Evolutionary conservation across 2,888 invertebrate genomes (phyloP).

Genomic region (Microplitis manilae): DNA sequence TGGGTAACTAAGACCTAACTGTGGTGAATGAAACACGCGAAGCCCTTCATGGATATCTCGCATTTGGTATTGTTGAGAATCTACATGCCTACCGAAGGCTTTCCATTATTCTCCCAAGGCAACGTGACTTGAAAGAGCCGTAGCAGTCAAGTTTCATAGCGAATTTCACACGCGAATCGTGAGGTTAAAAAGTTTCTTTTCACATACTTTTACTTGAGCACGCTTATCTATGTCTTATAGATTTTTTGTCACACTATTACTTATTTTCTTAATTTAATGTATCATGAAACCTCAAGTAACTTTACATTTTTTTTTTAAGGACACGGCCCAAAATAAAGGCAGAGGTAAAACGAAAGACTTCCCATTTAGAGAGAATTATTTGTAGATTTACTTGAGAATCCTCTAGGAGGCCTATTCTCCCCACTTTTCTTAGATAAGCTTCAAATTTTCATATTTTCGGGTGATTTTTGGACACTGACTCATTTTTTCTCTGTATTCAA

Average conservation of each 20-base stretch:
- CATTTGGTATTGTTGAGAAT: neutral
- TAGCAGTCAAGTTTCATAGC: neutral
- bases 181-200: neutral
- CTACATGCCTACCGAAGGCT: conserved; percentile 1
- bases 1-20: neutral
- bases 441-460: no score
- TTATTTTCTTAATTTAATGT: neutral
- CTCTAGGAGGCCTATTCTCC: no score
- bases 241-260: neutral
- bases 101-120: conserved; percentile 10
- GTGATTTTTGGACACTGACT: no score
- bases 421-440: no score
- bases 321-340: no score
- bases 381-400: no score
- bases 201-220: neutral
- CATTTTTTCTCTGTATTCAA: no score
- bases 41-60: conserved; percentile 10
- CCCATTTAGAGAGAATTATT: no score
- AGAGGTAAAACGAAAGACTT: no score
- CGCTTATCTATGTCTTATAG: conserved; percentile 6
- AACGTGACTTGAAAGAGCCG: conserved; percentile 3
- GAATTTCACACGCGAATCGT: conserved; percentile 7
- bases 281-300: neutral
- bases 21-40: neutral
- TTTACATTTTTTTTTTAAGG: no score